These are phyloP conservation scores for Semibalanus balanoides DNA, from an alignment of 1,140 invertebrate genomes.

Conservation along the genomic window DNA sequence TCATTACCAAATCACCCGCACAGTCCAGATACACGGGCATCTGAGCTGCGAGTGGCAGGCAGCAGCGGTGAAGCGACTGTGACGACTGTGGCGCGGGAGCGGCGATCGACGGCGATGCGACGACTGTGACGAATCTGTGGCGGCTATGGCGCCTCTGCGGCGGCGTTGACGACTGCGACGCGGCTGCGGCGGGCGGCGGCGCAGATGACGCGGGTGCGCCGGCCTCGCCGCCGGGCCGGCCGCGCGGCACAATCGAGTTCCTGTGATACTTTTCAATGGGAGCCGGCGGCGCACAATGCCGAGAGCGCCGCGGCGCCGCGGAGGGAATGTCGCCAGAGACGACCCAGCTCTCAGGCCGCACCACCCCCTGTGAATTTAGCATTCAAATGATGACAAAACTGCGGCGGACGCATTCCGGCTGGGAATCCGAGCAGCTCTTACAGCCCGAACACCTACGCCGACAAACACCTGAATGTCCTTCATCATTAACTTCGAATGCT, in stretches of 20 bases:
- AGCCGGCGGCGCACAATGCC: not conserved
- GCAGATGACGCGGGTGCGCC: not conserved
- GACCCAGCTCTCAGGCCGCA: not conserved
- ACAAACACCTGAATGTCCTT: not conserved
- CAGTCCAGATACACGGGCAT: too few species aligned
- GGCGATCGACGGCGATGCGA: too few species aligned
- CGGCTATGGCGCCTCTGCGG: not conserved
- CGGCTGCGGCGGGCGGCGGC: too few species aligned
- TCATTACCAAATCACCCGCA: too few species aligned
- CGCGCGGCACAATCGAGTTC: not conserved
- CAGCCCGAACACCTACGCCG: not conserved
- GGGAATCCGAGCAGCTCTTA: too few species aligned
- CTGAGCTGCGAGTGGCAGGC: too few species aligned
- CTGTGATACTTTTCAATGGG: not conserved
- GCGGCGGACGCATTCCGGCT: not conserved
- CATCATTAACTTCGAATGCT: not conserved
- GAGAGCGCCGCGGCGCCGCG: not conserved
- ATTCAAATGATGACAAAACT: not conserved
- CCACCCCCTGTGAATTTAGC: not conserved
- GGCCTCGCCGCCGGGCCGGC: too few species aligned
- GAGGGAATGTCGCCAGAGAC: not conserved
- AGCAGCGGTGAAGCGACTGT: too few species aligned
- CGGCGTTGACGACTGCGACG: not conserved
- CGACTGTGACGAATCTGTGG: too few species aligned
- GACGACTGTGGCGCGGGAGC: too few species aligned